These are phyloP conservation scores for Alviniconcha marisindica DNA, from an alignment of 1,140 invertebrate genomes.

Conservation along the genomic window DNA sequence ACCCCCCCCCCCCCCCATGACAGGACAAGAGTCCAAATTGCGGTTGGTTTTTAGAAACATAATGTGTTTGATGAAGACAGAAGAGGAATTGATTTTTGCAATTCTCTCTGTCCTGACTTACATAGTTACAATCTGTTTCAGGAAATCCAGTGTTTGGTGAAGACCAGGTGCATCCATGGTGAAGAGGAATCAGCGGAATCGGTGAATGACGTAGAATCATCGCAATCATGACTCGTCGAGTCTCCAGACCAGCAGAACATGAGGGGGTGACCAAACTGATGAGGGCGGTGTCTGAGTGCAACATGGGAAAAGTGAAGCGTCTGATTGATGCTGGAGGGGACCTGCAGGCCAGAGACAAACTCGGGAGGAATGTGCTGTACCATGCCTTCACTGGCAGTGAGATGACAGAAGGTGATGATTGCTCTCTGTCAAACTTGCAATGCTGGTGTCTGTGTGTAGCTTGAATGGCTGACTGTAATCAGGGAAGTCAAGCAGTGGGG, in stretches of 20 bases:
- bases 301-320: neutral
- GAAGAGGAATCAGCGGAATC: neutral
- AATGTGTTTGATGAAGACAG: no score
- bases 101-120: neutral
- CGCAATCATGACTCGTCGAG: conserved; percentile 1
- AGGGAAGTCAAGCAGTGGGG: no score
- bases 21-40: no score
- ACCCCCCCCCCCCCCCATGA: no score
- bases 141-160: neutral
- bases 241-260: neutral
- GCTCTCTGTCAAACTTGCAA: no score
- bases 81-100: neutral
- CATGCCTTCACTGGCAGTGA: conserved; percentile 42
- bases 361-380: conserved; percentile 40
- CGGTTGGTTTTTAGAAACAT: no score
- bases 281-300: conserved; percentile 32
- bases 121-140: neutral
- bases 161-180: neutral
- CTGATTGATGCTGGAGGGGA: conserved; percentile 19
- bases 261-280: conserved; percentile 34
- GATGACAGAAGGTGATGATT: conserved; percentile 22
- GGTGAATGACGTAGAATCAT: neutral
- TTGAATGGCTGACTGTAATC: no score
- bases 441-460: no score
- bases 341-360: conserved; percentile 36